Conservation (phyloP, 2,888 invertebrate genomes). For the Leptodirus hochenwartii region DNA sequence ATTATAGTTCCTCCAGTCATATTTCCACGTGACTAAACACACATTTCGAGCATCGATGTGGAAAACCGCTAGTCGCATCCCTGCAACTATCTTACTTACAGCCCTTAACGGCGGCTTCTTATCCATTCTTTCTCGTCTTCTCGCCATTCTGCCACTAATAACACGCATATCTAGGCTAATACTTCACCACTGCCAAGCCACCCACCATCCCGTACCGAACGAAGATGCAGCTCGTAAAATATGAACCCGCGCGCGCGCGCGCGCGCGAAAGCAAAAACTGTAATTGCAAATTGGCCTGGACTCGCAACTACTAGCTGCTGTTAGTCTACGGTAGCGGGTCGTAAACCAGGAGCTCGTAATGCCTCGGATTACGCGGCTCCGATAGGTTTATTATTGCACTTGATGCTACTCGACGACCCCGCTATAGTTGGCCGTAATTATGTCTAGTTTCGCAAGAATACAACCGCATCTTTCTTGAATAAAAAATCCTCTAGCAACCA, state of each 20-base stretch:
- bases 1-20: too few species aligned
- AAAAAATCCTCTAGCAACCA: too few species aligned
- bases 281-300: slow-evolving; percentile 22
- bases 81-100: too few species aligned
- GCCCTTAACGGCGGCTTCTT: too few species aligned
- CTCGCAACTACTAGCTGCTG: slow-evolving; percentile 13
- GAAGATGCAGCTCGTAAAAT: slow-evolving; percentile 22
- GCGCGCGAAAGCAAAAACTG: slow-evolving; percentile 17
- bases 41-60: too few species aligned
- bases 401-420: too few species aligned
- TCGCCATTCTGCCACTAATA: not conserved
- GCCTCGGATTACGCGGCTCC: slow-evolving; percentile 18
- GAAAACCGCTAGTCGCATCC: too few species aligned
- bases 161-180: not conserved
- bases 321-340: slow-evolving; percentile 16
- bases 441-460: too few species aligned
- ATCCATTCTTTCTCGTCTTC: slow-evolving; percentile 8
- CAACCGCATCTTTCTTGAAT: too few species aligned
- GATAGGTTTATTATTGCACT: slow-evolving; percentile 20
- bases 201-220: slow-evolving; percentile 19
- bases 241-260: slow-evolving; percentile 16
- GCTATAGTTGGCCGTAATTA: too few species aligned
- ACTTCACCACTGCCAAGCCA: slow-evolving; percentile 6
- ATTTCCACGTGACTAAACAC: too few species aligned
- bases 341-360: slow-evolving; percentile 19